Evolutionary conservation across 2,113 vertebrate species (phyloP), one percentile per base, ranked within the genome.

Genomic region (Ramphastos sulfuratus): DNA sequence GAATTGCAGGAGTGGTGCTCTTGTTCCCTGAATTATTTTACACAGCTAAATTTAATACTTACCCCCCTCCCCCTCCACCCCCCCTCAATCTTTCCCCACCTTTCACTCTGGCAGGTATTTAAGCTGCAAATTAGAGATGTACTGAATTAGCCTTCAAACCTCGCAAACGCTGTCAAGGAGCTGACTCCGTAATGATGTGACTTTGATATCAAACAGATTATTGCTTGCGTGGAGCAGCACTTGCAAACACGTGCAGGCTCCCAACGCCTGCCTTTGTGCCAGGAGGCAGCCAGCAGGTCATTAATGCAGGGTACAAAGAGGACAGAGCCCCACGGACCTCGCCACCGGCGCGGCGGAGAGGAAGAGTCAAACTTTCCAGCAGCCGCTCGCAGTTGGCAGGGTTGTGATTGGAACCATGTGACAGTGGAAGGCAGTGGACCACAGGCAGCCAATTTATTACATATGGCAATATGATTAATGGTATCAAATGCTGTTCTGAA

Each of bases 401-500:
- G 69, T 67, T 82, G 85, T 96, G 97, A 97, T 97, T 98, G 94
- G 97, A 98, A 96, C 97, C 97, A 97, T 97, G 98, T 98, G 97
- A 97, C 96, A 85, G 91, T 97, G 97, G 90, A 95, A 97, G 97
- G 97, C 96, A 69, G 92, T 50, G 94, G 95, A 97, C 97, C 95
- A 95, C 95, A 94, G 92, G 94, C 97, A 94, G 97, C 97, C 97
- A 98, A 97, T 97, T 97, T 97, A 94, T 97, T 98, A 96, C 97
- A 98, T 97, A 97, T 98, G 98, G 97, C 97, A 98, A 97, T 96
- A 97, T 98, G 98, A 98, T 98, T 98, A 98, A 98, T 98, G 96
- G 95, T 98, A 98, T 98, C 97, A 96, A 97, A 96, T 98, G 96
- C 44, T 94, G 83, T 64, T 52, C 50, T 52, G 48, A 50, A 44